Conservation (phyloP, 2,888 invertebrate species). For the Drosophila percnosoma region DNA sequence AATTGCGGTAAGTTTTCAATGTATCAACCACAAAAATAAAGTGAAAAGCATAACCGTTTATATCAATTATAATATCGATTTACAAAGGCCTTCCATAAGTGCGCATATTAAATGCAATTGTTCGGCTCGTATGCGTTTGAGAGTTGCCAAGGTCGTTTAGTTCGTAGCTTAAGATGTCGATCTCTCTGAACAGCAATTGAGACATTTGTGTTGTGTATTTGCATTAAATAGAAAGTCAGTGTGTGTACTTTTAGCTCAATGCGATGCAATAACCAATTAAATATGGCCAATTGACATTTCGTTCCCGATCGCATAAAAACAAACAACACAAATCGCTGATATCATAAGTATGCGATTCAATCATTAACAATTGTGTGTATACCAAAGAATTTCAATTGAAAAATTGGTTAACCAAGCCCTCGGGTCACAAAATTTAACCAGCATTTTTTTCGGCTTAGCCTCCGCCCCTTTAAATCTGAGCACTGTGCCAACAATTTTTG, state of each 20-base stretch:
- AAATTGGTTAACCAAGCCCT: slow-evolving; percentile 70
- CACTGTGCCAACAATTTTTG: slow-evolving; percentile 37
- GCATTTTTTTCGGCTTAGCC: slow-evolving; percentile 46
- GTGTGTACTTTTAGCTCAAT: slow-evolving; percentile 50
- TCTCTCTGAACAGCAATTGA: slow-evolving; percentile 27
- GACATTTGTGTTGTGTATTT: slow-evolving; percentile 55
- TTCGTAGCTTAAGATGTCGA: slow-evolving; percentile 55
- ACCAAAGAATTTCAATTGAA: slow-evolving; percentile 66
- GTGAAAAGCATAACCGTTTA: not conserved
- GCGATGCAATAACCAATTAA: slow-evolving; percentile 65
- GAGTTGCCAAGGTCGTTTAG: slow-evolving; percentile 64
- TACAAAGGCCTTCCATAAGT: slow-evolving; percentile 20
- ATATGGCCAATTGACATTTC: slow-evolving; percentile 67
- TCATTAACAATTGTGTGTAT: slow-evolving; percentile 60
- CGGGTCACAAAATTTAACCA: slow-evolving; percentile 66
- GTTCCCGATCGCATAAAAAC: slow-evolving; percentile 31
- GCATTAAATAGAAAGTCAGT: slow-evolving; percentile 72
- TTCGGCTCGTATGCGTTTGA: slow-evolving; percentile 22
- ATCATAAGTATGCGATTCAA: slow-evolving; percentile 67
- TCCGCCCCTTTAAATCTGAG: slow-evolving; percentile 46
- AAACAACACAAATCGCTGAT: slow-evolving; percentile 29
- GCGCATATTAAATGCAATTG: slow-evolving; percentile 27
- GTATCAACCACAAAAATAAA: slow-evolving; percentile 24
- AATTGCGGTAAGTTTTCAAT: slow-evolving; percentile 70
- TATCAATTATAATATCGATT: slow-evolving; percentile 2